Base-by-base conservation (phyloP, 1,140 invertebrate species). In the Arctopsyche grandis region DNA sequence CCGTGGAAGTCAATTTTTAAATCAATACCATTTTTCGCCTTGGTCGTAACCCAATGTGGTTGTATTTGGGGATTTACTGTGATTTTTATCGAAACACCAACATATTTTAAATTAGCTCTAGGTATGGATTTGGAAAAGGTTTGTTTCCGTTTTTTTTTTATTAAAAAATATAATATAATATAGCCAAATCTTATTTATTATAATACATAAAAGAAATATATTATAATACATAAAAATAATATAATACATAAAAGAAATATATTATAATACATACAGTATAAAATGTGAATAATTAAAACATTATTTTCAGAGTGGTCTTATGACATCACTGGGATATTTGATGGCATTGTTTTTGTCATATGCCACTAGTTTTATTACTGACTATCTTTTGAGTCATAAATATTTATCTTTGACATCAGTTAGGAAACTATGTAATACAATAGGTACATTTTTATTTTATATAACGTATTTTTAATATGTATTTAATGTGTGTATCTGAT, bases 1-100 rank as follows among this genome's bases (percentile, higher is more conserved):
- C 74, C 74, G 22, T 58, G 21, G 74, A 76, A 76, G 26, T 60
- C 74, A 19, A 76, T 76, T 21, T 26, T 76, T 14, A 76, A 56
- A 5, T 76, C 74, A 5, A 9, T 19, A 5, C 74, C 74, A 29
- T 76, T 63, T 43, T 9, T 38, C 9, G 74, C 52, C 1, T 60
- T 76, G 48, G 12, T 76, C 5, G 38, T 60, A 38, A 22, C 58
- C 7, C 74, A 76, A 63, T 12, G 24, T 12, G 74, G 74, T 26
- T 48, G 56, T 22, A 43, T 44, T 9, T 76, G 74, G 74, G 58
- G 74, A 43, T 76, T 76, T 38, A 63, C 22, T 0, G 52, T 76
- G 0, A 76, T 76, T 43, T 76, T n/a, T 43, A 29, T 22, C 7
- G 74, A 76, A 43, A 63, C 29, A 19, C 26, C 74, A 3, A 0